Base-by-base conservation (phyloP, 2,113 vertebrate genomes). In the Xiphias gladius region DNA sequence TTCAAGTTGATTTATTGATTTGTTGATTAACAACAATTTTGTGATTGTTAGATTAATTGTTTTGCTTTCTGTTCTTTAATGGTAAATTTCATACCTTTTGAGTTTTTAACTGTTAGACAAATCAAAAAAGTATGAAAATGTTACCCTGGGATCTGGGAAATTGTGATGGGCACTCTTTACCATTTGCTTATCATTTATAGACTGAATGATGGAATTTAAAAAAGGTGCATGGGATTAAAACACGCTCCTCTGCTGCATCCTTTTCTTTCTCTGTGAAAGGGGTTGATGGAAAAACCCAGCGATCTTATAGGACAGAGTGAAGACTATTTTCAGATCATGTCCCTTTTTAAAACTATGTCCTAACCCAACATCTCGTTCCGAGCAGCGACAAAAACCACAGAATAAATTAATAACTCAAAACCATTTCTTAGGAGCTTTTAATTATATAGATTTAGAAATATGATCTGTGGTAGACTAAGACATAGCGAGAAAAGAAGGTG, bases 331-430 rank as follows among this genome's bases (percentile, higher is more conserved):
- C 12, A 46, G 11, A 61, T 69, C 17, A 22, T 28, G 14, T 8
- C 64, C 26, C 14, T 39, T 5, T 65, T 65, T 43, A 16, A 24
- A 65, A 65, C 12, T 6, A 66, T 7, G 3, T 20, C 65, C 55
- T 37, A 28, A 48, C 5, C 11, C 22, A 13, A 54, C n/a, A 30
- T 61, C 46, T 75, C 2, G 2, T 69, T 55, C 30, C 35, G 70
- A 57, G 73, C 43, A 48, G 22, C 26, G 63, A 75, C 5, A 39
- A 48, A 48, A 66, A 76, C 32, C 57, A 57, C 57, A 69, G 32
- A n/a, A 55, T 30, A 35, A 52, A 10, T 52, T 62, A 41, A 20
- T 59, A 30, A 14, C 28, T 79, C 30, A 22, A 37, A 20, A n/a
- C 37, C 13, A 32, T 22, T 37, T 76, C 46, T 57, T 14, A 5